Percentiles rank a stretch among this genome's conserved stretches.
These are phyloP conservation scores for Caenorhabditis sp. DNA, from an alignment of 2,888 invertebrate genomes.

Conservation along the genomic window DNA sequence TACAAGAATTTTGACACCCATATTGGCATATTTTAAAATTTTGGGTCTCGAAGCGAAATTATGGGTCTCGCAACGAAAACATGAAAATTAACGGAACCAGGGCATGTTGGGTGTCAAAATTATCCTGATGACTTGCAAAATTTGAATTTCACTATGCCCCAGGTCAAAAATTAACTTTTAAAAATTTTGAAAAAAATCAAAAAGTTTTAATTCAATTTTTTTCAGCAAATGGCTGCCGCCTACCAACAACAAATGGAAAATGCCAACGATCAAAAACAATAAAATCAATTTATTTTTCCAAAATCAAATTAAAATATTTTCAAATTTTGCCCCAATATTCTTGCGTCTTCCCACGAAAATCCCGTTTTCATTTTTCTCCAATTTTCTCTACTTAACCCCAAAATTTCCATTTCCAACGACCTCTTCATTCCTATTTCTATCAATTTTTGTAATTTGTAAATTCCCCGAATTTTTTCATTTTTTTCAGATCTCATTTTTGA, in stretches of 20 bases:
- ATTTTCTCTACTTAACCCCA: constrained; percentile 4
- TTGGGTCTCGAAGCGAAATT: too few species aligned
- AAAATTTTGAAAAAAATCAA: neutral
- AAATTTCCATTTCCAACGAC: constrained; percentile 12
- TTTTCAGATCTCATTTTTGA: constrained; percentile 37
- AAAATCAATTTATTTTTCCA: constrained; percentile 8
- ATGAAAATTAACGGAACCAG: too few species aligned
- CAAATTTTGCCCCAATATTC: constrained; percentile 15
- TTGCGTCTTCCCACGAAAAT: too few species aligned
- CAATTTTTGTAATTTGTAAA: neutral
- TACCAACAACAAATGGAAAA: constrained; percentile 70
- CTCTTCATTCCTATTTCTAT: too few species aligned
- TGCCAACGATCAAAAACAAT: constrained; percentile 37
- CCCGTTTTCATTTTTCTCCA: constrained; percentile 18
- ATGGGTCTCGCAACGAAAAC: too few species aligned
- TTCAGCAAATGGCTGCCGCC: constrained; percentile 51
- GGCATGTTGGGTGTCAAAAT: too few species aligned
- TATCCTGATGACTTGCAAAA: too few species aligned
- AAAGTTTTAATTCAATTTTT: neutral
- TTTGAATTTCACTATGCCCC: too few species aligned
- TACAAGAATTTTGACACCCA: too few species aligned
- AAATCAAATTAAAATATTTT: too few species aligned
- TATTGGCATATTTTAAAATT: too few species aligned
- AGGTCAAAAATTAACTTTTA: too few species aligned
- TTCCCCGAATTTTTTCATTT: neutral